Evolutionary conservation across 2,888 invertebrate species (phyloP), one percentile per base, ranked within the genome.

Genomic region (Escarpia spicata): DNA sequence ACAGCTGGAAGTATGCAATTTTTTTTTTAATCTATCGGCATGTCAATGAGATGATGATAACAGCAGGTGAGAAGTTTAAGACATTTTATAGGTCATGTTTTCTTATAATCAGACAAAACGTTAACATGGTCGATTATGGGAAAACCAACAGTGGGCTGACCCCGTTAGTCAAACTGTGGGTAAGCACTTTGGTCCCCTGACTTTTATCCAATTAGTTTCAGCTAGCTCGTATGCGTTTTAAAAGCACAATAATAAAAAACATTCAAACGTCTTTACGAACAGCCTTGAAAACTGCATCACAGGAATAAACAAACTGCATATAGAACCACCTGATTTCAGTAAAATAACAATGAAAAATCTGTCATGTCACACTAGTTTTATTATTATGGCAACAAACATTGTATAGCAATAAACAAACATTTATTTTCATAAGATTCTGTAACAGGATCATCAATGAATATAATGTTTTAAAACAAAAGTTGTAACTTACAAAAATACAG

Each of bases 371-470:
- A 75, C 19, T 26, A 26, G 52, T 52, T 52, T 37, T 52, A 52
- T 75, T 75, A 75, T 75, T 26, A 75, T 75, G 75, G 75, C 75
- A 75, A 26, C 75, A 75, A 75, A 75, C 75, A 75, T 75, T 75
- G 15, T 26, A 75, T 75, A n/a, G 75, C 75, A 75, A 75, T 75
- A 26, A 26, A n/a, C 75, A 75, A 75, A 75, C 75, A 75, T 26
- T 75, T 75, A 75, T 75, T 75, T n/a, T 75, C 75, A 75, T 26
- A n/a, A 6, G 75, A 75, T 75, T 75, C 75, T 75, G n/a, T 75
- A 75, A 15, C 75, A 19, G 26, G 19, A n/a, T 75, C 75, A 75
- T 26, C 75, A 75, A 75, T n/a, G 75, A 75, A 52, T 3, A 52
- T 15, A 52, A 52, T 52, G 52, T 52, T 52, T 52, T 52, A 52